Conservation (phyloP, 2,113 vertebrate genomes). For the Coturnix japonica region DNA sequence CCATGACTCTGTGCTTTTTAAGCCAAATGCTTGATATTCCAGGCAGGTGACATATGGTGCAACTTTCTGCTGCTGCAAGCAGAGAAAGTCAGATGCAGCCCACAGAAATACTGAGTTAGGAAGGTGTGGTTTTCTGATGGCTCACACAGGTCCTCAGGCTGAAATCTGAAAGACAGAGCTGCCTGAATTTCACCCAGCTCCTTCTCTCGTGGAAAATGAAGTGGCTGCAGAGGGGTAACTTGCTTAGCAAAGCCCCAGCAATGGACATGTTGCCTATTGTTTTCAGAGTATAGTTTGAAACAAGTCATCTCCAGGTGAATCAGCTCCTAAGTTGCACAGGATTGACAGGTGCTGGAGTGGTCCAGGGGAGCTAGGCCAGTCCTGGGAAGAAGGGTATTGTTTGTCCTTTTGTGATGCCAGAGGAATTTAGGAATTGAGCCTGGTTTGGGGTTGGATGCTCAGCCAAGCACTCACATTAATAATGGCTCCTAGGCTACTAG, state of each 20-base stretch:
- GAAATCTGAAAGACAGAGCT: background rate
- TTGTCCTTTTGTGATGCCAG: background rate
- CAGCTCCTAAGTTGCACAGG: background rate
- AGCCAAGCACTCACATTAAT: background rate
- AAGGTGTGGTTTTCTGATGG: constrained; percentile 14
- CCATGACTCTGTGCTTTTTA: constrained; percentile 48
- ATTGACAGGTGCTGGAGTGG: background rate
- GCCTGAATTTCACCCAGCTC: background rate
- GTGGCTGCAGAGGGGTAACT: background rate
- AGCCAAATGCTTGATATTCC: constrained; percentile 31
- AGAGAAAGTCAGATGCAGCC: constrained; percentile 22
- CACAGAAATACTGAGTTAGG: background rate
- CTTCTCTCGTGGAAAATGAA: background rate
- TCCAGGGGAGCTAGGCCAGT: background rate
- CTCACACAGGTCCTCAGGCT: background rate
- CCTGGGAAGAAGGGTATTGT: background rate
- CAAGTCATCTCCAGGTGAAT: background rate
- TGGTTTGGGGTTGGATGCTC: background rate
- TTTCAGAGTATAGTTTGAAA: constrained; percentile 8
- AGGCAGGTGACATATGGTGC: background rate
- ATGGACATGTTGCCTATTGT: background rate
- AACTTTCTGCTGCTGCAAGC: constrained; percentile 27
- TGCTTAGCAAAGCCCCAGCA: background rate
- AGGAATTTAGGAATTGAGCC: background rate
- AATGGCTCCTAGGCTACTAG: background rate